Evolutionary conservation across 2,888 invertebrate genomes (phyloP).

Genomic region (Cephus rjabovi): DNA sequence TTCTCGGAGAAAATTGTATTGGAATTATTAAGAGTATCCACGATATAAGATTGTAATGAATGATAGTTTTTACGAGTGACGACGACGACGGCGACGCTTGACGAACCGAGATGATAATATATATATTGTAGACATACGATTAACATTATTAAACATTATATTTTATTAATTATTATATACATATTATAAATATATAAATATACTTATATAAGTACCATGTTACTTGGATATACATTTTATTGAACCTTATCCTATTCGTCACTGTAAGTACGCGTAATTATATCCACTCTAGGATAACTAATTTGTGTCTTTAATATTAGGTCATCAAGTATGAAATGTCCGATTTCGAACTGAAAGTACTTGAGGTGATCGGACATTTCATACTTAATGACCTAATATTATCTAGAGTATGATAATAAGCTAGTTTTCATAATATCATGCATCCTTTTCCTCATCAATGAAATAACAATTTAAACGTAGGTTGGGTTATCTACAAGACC

Average conservation of each 20-base stretch:
- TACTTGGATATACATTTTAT: slow-evolving; percentile 55
- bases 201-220: slow-evolving; percentile 56
- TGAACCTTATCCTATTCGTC: slow-evolving; percentile 11
- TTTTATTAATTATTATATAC: slow-evolving; percentile 62
- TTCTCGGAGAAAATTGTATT: not conserved
- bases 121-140: slow-evolving; percentile 56
- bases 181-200: slow-evolving; percentile 49
- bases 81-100: slow-evolving; percentile 50
- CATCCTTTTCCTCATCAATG: not conserved
- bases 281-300: not conserved
- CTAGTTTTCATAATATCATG: not conserved
- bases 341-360: too few relatives aligned
- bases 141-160: slow-evolving; percentile 62
- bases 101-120: slow-evolving; percentile 50
- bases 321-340: too few relatives aligned
- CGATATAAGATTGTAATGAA: slow-evolving; percentile 15
- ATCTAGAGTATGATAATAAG: not conserved
- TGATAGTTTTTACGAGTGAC: slow-evolving; percentile 28
- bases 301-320: not conserved
- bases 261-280: not conserved
- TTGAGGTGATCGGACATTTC: too few relatives aligned
- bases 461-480: not conserved
- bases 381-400: too few relatives aligned
- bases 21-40: not conserved
- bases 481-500: not conserved